Evolutionary conservation across 1,140 invertebrate genomes (phyloP).

Genomic region (Solen grandis): DNA sequence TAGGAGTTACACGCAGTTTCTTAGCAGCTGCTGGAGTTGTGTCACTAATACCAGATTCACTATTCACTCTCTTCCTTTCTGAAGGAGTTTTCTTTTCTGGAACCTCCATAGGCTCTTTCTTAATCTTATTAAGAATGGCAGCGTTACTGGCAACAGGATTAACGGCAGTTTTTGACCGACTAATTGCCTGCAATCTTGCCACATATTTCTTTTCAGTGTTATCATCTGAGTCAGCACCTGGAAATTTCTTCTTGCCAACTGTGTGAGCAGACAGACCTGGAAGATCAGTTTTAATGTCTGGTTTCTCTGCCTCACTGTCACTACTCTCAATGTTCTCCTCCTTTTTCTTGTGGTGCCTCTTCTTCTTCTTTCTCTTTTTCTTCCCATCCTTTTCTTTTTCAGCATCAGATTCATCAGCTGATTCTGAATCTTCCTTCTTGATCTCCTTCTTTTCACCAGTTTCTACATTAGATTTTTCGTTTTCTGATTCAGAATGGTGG

Average conservation of each 20-base stretch:
- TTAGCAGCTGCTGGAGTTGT: conserved; percentile 53
- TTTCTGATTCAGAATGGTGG: conserved; percentile 57
- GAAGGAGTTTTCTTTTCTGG: conserved; percentile 56
- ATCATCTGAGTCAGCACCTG: conserved; percentile 43
- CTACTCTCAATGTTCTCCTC: conserved; percentile 41
- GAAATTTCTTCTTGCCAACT: conserved; percentile 34
- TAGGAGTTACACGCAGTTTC: conserved; percentile 38
- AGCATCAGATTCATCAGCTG: conserved; percentile 39
- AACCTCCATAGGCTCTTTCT: conserved; percentile 53
- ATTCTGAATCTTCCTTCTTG: conserved; percentile 55
- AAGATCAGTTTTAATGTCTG: conserved; percentile 37
- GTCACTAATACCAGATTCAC: conserved; percentile 66
- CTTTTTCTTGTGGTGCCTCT: conserved; percentile 44
- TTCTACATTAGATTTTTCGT: conserved; percentile 59
- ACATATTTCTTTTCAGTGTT: conserved; percentile 48
- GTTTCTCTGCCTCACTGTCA: conserved; percentile 49
- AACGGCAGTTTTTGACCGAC: conserved; percentile 42
- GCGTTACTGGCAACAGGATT: conserved; percentile 29
- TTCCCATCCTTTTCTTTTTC: conserved; percentile 55
- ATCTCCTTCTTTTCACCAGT: conserved; percentile 55
- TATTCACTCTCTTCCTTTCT: conserved; percentile 63
- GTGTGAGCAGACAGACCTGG: not conserved
- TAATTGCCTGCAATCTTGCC: conserved; percentile 45
- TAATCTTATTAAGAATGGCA: conserved; percentile 45
- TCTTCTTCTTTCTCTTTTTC: conserved; percentile 54